A percentile compares a stretch with the other conserved stretches of the same genome.
These are phyloP conservation scores for Chlorodrepanis virens DNA, from an alignment of 2,113 vertebrate species.

Conservation along the genomic window DNA sequence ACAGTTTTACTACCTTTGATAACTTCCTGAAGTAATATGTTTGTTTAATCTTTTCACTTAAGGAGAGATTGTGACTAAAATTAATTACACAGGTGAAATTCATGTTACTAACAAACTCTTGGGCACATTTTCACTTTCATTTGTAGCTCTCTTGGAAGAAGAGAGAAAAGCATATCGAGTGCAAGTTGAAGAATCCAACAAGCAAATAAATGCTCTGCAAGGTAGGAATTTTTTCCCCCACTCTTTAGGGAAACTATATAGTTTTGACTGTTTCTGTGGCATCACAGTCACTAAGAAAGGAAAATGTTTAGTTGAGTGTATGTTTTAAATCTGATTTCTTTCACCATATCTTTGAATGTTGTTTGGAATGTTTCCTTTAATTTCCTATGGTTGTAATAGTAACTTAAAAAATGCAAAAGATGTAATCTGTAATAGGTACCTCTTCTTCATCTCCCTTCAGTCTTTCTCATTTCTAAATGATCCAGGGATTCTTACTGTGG, in stretches of 20 bases:
- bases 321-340: background rate
- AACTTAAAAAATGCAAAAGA: background rate
- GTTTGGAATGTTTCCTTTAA: background rate
- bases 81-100: background rate
- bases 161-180: constrained; percentile 87
- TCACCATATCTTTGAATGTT: background rate
- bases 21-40: constrained; percentile 25
- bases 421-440: background rate
- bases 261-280: background rate
- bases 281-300: background rate
- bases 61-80: constrained; percentile 2
- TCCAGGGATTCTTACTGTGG: background rate
- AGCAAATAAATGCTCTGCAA: constrained; percentile 95
- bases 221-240: constrained; percentile 69
- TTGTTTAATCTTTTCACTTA: constrained; percentile 26
- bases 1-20: constrained; percentile 50
- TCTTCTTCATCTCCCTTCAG: background rate
- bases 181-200: constrained; percentile 91
- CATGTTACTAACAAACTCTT: background rate
- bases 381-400: background rate
- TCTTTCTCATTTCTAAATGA: background rate
- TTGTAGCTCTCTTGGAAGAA: constrained; percentile 91
- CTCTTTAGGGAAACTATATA: background rate
- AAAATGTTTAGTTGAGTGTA: background rate
- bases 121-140: constrained; percentile 11